Evolutionary conservation across 2,797 vertebrate genomes (phyloP), one percentile per base, ranked within the genome.

Genomic region (Syngnathus acus): DNA sequence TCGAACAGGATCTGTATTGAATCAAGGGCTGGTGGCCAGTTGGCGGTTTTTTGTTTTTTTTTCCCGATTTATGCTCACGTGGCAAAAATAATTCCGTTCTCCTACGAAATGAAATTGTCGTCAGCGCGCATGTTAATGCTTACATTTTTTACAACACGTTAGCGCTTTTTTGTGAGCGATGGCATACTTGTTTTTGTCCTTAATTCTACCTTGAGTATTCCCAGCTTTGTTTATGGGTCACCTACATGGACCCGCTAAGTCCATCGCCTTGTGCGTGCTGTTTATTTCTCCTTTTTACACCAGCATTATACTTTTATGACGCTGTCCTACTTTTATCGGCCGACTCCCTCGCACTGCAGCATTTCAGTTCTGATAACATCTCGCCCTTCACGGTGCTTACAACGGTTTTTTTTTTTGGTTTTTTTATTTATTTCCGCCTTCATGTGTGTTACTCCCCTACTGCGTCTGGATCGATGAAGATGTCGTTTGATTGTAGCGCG

Each of bases 201-300:
- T 84, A 81, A 79, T 78, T 72, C 51, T 82, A 85, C 82, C 82
- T 86, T 84, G 69, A 79, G 68, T 81, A 77, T 79, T 82, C 71
- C 76, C 76, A 77, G 68, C 73, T 85, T 82, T 78, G 72, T 88
- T 87, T 86, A 83, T 88, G 86, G 88, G 87, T 91, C 87, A 90
- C 86, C 86, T 83, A 88, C 73, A 89, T 88, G 72, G 67, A 74
- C 68, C 59, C 59, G 76, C 64, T 66, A n/a, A 10, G 74, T 72
- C 61, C 68, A 65, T 62, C 66, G 66, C 65, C 76, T 78, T 77
- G 60, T 71, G 67, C 72, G 59, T 72, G 72, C 68, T 84, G 70
- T 87, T 85, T 80, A 77, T 80, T 77, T 82, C 57, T 71, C 67
- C 81, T 70, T 88, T 84, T 83, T 57, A 32, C 54, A 54, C 23